These are phyloP conservation scores for Gadus macrocephalus DNA, from an alignment of 2,113 vertebrate genomes.

Conservation along the genomic window DNA sequence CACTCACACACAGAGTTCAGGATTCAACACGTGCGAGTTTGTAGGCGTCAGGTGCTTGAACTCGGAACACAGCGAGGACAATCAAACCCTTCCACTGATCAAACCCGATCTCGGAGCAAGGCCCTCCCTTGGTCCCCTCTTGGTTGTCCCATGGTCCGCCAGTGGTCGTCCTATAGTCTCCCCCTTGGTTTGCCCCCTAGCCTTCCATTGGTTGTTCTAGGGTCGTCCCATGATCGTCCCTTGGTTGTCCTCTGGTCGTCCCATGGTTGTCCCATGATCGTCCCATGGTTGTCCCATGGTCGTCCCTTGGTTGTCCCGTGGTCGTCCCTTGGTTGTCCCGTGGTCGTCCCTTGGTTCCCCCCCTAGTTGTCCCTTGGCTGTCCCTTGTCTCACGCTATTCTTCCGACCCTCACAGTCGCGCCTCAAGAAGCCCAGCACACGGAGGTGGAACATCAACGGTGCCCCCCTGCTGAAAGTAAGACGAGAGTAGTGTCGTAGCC, in stretches of 20 bases:
- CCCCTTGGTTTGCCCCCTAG: neutral
- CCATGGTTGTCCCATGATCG: no score
- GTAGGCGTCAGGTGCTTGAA: neutral
- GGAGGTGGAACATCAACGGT: conserved; percentile 66
- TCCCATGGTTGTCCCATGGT: no score
- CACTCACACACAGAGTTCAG: conserved; percentile 2
- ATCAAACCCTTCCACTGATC: neutral
- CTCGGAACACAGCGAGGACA: no score
- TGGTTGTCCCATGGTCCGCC: no score
- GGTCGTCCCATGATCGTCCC: no score
- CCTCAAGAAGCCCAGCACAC: conserved; percentile 68
- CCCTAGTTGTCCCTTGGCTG: neutral
- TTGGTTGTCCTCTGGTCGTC: no score
- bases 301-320: no score
- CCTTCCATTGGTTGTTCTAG: no score
- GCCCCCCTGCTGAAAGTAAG: conserved; percentile 72
- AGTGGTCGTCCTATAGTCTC: neutral
- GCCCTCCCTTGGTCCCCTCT: neutral
- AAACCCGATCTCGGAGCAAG: neutral
- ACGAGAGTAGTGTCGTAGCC: conserved; percentile 23
- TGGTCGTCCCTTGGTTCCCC: neutral
- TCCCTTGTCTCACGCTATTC: conserved; percentile 43
- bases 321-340: no score
- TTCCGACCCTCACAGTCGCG: conserved; percentile 67
- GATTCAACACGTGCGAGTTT: neutral